A percentile compares a stretch with the other conserved stretches of the same genome.
These are phyloP conservation scores for Trogon surrucura DNA, from an alignment of 2,113 vertebrate genomes.

Conservation along the genomic window DNA sequence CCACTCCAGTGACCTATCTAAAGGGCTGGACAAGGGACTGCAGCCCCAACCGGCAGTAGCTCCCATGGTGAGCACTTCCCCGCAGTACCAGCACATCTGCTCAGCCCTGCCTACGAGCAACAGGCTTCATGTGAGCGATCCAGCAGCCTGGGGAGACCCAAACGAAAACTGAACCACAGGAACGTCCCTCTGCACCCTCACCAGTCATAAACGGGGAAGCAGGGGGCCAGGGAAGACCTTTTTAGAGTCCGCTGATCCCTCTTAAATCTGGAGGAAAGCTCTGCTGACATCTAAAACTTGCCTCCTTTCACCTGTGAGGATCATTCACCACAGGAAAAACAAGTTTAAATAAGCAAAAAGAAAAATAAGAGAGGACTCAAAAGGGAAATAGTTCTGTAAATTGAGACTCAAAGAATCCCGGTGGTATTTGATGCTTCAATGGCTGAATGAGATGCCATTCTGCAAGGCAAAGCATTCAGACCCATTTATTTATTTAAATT, in stretches of 20 bases:
- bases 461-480: background rate
- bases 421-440: conserved; percentile 46
- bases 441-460: conserved; percentile 52
- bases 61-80: background rate
- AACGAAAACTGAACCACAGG: background rate
- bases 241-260: background rate
- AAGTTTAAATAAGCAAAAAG: conserved; percentile 47
- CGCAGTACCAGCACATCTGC: background rate
- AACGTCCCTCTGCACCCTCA: background rate
- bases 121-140: rapidly evolving
- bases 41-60: background rate
- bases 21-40: background rate
- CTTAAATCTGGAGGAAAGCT: background rate
- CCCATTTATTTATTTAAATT: conserved; percentile 64
- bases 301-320: conserved; percentile 5
- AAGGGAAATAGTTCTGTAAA: conserved; percentile 60
- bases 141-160: background rate
- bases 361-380: conserved; percentile 29
- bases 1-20: rapidly evolving
- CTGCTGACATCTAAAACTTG: background rate
- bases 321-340: conserved; percentile 40
- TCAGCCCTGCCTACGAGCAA: background rate
- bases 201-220: background rate
- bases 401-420: conserved; percentile 36
- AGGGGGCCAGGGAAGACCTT: background rate